Conservation (phyloP, 23 tunicate species). For the Halocynthia roretzi region DNA sequence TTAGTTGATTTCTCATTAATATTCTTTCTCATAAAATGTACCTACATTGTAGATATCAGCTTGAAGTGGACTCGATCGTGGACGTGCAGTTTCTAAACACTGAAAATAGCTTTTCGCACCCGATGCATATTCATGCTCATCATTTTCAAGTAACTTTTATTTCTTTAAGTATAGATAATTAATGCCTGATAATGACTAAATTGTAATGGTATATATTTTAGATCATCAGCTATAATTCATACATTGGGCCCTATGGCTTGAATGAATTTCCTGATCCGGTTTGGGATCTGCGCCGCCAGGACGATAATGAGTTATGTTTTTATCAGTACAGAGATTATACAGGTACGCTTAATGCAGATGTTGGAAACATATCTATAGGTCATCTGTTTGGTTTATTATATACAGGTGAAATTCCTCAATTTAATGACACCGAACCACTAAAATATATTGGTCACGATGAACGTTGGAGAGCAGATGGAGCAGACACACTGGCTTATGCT, state of each 20-base stretch:
- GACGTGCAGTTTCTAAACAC: not conserved
- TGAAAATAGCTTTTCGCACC: too few relatives aligned
- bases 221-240: slow-evolving; percentile 55
- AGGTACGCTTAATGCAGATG: not conserved
- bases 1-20: too few relatives aligned
- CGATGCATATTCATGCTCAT: not conserved
- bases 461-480: slow-evolving; percentile 20
- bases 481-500: slow-evolving; percentile 22
- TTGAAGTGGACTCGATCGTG: slow-evolving; percentile 4
- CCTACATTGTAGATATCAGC: not conserved
- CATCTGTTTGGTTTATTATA: not conserved
- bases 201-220: not conserved
- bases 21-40: too few relatives aligned
- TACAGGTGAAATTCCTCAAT: not conserved
- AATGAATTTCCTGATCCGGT: not conserved
- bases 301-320: slow-evolving; percentile 5
- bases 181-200: too few relatives aligned
- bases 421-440: slow-evolving; percentile 19
- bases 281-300: not conserved
- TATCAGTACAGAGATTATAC: slow-evolving; percentile 19
- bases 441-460: slow-evolving; percentile 41
- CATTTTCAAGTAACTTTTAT: not conserved
- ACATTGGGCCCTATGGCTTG: slow-evolving; percentile 46
- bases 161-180: too few relatives aligned
- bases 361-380: not conserved